phyloP scores from a whole-genome alignment of 53 echinoderm and acorn worm species.

The Henricia sp. region DNA sequence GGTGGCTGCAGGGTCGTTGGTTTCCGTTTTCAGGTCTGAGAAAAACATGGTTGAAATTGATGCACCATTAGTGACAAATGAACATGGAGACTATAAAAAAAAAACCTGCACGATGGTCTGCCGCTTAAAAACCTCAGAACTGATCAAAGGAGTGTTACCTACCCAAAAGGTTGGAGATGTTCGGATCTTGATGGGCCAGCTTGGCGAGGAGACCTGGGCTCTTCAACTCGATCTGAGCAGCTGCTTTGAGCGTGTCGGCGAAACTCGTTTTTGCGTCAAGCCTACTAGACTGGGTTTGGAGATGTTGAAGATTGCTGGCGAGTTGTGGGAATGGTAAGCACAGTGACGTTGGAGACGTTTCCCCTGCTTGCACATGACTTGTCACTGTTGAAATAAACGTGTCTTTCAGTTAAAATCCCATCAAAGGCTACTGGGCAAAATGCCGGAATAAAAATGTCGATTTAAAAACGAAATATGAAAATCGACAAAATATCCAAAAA shows the following conservation, averaged over 20 bases:
- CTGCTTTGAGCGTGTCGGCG: constrained; percentile 65
- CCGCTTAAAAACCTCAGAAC: too few relatives aligned
- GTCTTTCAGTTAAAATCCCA: background rate
- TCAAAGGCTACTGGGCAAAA: too few relatives aligned
- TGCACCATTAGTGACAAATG: constrained; percentile 37
- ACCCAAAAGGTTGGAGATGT: constrained; percentile 29
- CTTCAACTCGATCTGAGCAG: constrained; percentile 58
- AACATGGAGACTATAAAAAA: background rate
- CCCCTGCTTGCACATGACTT: background rate
- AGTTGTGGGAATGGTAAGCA: background rate
- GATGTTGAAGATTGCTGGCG: background rate
- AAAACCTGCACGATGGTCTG: too few relatives aligned
- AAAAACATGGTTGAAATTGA: constrained; percentile 39
- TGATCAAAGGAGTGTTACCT: background rate
- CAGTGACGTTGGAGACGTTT: background rate
- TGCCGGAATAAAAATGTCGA: too few relatives aligned
- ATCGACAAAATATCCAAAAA: too few relatives aligned
- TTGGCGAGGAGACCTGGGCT: constrained; percentile 61
- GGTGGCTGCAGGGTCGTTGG: constrained; percentile 12
- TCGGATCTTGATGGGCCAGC: constrained; percentile 50
- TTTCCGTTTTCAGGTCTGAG: constrained; percentile 43
- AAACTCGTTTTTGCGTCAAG: constrained; percentile 35
- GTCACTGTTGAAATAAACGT: background rate
- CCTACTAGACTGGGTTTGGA: background rate
- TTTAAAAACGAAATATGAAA: too few relatives aligned